Evolutionary conservation across 2,113 vertebrate species (phyloP).

Genomic region (Numida meleagris): DNA sequence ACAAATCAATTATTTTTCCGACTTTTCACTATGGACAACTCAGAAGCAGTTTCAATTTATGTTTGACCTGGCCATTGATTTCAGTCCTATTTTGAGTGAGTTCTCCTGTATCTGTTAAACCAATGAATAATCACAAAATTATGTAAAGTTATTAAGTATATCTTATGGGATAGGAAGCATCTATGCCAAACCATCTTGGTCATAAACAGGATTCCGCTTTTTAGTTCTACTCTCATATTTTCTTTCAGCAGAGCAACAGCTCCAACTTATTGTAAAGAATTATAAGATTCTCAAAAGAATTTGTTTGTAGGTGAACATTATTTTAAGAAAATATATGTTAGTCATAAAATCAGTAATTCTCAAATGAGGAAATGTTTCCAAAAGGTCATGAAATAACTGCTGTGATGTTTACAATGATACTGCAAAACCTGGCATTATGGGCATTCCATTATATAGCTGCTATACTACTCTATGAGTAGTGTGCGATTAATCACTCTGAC

Average conservation of each 20-base stretch:
- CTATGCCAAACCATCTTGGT: not conserved
- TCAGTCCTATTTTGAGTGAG: not conserved
- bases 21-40: not conserved
- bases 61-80: not conserved
- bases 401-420: not conserved
- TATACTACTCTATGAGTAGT: not conserved
- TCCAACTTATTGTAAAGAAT: not conserved
- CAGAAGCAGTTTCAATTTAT: not conserved
- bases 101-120: not conserved
- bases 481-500: slow-evolving; percentile 16
- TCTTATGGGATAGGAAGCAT: not conserved
- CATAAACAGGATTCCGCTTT: not conserved
- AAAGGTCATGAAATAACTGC: not conserved
- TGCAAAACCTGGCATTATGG: not conserved
- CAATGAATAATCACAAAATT: not conserved
- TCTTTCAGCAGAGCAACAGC: not conserved
- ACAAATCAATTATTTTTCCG: not conserved
- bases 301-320: not conserved
- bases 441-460: not conserved
- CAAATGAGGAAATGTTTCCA: not conserved
- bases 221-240: not conserved
- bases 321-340: not conserved
- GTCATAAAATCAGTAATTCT: not conserved
- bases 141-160: not conserved
- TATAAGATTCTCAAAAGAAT: not conserved